Percentiles rank a stretch among this genome's conserved stretches.
These are phyloP conservation scores for Nannoperca obscura DNA, from an alignment of 2,797 vertebrate species.

Conservation along the genomic window DNA sequence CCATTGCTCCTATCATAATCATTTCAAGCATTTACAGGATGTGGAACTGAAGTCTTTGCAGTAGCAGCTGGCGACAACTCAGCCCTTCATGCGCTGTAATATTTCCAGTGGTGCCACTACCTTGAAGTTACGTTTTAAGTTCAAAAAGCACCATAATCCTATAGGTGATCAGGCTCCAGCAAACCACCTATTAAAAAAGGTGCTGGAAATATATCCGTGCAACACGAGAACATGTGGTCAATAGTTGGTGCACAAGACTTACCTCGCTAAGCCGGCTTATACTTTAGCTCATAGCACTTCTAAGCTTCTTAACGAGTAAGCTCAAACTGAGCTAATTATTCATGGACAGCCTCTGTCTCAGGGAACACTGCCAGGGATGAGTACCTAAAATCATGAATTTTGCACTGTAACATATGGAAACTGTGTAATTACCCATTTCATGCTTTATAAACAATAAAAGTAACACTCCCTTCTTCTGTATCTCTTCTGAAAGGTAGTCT, in stretches of 20 bases:
- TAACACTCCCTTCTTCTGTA: not conserved
- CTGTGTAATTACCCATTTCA: constrained; percentile 43
- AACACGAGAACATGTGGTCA: constrained; percentile 72
- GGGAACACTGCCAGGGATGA: constrained; percentile 63
- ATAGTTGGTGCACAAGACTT: constrained; percentile 76
- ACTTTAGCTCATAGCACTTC: constrained; percentile 79
- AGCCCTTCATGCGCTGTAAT: constrained; percentile 2
- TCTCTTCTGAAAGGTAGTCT: constrained; percentile 18
- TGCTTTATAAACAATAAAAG: not conserved
- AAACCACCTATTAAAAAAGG: constrained; percentile 50
- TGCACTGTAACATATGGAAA: constrained; percentile 48
- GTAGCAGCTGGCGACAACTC: constrained; percentile 37
- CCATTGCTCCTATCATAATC: constrained; percentile 35
- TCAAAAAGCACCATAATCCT: constrained; percentile 39
- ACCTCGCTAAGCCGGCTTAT: constrained; percentile 80
- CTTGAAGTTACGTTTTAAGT: constrained; percentile 31
- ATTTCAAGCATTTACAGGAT: constrained; percentile 55
- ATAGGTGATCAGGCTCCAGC: constrained; percentile 30
- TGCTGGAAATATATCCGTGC: constrained; percentile 54
- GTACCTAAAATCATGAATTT: constrained; percentile 51
- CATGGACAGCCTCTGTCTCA: constrained; percentile 69
- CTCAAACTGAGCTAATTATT: constrained; percentile 83
- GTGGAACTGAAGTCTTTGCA: constrained; percentile 28
- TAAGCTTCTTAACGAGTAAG: constrained; percentile 83
- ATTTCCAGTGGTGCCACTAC: constrained; percentile 17